Evolutionary conservation across 1,140 invertebrate species (phyloP).

Genomic region (Hestina assimilis): DNA sequence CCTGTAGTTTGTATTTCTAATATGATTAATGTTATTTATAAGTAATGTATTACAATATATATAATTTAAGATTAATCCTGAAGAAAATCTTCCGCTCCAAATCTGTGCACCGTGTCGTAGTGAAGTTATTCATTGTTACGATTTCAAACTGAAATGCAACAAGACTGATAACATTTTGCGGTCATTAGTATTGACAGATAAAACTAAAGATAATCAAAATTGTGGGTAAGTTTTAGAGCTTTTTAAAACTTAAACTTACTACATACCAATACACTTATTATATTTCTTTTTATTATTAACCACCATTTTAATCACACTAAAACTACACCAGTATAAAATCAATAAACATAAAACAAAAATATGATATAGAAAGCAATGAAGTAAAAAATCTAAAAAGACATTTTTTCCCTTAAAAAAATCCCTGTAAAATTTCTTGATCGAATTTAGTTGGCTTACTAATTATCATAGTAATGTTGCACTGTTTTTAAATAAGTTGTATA

Average conservation of each 20-base stretch:
- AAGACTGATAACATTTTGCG: conserved; percentile 44
- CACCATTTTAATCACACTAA: too few relatives aligned
- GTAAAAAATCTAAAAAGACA: too few relatives aligned
- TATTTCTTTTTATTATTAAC: too few relatives aligned
- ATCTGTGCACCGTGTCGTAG: conserved; percentile 45
- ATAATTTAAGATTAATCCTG: conserved; percentile 29
- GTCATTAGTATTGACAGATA: neutral
- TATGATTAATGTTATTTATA: neutral
- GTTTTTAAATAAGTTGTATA: too few relatives aligned
- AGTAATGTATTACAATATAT: neutral
- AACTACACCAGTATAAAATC: too few relatives aligned
- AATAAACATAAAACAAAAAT: too few relatives aligned
- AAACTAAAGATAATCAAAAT: neutral
- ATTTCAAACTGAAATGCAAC: conserved; percentile 50
- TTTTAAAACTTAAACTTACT: neutral
- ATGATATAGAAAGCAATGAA: too few relatives aligned
- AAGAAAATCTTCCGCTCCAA: conserved; percentile 37
- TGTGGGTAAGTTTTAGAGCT: neutral
- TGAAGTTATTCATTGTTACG: conserved; percentile 41
- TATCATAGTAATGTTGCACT: too few relatives aligned
- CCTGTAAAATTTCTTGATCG: too few relatives aligned
- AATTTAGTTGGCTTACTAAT: too few relatives aligned
- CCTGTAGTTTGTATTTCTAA: too few relatives aligned
- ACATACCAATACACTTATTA: neutral
- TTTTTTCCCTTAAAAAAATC: too few relatives aligned